These are phyloP conservation scores for Poeciliopsis paucimaculata DNA, from an alignment of 2,797 vertebrate species.

Conservation along the genomic window DNA sequence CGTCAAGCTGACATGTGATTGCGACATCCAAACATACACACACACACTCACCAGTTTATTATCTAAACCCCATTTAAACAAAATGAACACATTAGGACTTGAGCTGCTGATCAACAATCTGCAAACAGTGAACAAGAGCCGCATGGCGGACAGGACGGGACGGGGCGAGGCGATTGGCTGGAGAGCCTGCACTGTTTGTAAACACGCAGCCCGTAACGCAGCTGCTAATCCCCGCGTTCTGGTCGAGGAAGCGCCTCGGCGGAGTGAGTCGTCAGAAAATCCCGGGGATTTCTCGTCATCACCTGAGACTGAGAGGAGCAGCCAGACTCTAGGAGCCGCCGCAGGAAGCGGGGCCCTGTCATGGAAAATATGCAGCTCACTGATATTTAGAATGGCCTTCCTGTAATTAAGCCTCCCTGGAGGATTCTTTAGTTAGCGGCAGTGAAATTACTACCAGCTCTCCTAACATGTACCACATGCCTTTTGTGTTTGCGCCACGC, in stretches of 20 bases:
- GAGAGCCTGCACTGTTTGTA: constrained; percentile 60
- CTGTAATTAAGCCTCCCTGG: constrained; percentile 99
- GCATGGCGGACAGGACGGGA: constrained; percentile 52
- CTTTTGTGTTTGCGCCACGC: constrained; percentile 77
- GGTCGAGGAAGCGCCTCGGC: constrained; percentile 21
- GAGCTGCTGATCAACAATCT: constrained; percentile 82
- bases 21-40: background rate
- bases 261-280: constrained; percentile 35
- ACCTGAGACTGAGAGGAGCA: constrained; percentile 64
- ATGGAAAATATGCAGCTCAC: constrained; percentile 94
- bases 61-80: constrained; percentile 65
- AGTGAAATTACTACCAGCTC: constrained; percentile 98
- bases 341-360: constrained; percentile 85
- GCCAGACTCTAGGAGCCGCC: constrained; percentile 78
- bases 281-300: constrained; percentile 38
- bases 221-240: constrained; percentile 37
- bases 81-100: constrained; percentile 71
- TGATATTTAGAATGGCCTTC: constrained; percentile 99
- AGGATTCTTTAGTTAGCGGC: constrained; percentile 99
- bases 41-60: background rate
- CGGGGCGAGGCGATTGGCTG: constrained; percentile 43
- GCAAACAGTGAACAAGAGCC: constrained; percentile 86
- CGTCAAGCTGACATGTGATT: background rate
- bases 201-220: constrained; percentile 54
- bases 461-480: constrained; percentile 98